A percentile compares a stretch with the other conserved stretches of the same genome.
phyloP scores from a whole-genome alignment of 2,797 vertebrate species.

The Spheniscus humboldti region DNA sequence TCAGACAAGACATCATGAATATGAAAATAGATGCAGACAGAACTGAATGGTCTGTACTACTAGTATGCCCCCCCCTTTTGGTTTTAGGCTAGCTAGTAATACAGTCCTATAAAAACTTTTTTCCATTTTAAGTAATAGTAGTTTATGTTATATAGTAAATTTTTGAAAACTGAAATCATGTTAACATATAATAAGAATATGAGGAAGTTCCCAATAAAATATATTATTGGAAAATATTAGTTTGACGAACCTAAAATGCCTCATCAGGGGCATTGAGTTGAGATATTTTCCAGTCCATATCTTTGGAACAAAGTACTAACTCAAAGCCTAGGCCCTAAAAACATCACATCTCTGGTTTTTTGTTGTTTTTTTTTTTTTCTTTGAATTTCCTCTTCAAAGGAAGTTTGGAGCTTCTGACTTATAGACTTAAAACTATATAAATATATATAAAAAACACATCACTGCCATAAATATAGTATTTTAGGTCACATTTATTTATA shows the following conservation, averaged over 20 bases:
- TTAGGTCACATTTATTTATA: not conserved
- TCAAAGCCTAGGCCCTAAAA: not conserved
- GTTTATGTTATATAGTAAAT: not conserved
- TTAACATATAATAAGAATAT: not conserved
- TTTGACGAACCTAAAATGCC: not conserved
- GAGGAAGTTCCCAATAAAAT: not conserved
- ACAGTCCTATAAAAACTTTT: not conserved
- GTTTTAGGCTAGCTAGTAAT: not conserved
- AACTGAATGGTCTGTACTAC: not conserved
- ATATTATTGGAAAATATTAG: not conserved
- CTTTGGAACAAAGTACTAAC: not conserved
- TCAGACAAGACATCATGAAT: not conserved
- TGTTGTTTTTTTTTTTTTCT: not conserved
- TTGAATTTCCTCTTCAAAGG: not conserved
- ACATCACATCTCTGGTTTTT: not conserved
- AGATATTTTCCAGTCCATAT: not conserved
- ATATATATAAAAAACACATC: not conserved
- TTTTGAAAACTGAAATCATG: not conserved
- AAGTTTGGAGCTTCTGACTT: not conserved
- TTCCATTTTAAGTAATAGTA: not conserved
- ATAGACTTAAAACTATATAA: not conserved
- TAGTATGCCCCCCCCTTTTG: too few species aligned
- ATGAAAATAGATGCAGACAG: not conserved
- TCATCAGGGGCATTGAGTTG: not conserved
- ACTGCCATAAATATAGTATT: not conserved